Percentiles rank a stretch among this genome's conserved stretches.
Conservation (phyloP, 2,113 vertebrate genomes). For the Martes martes region DNA sequence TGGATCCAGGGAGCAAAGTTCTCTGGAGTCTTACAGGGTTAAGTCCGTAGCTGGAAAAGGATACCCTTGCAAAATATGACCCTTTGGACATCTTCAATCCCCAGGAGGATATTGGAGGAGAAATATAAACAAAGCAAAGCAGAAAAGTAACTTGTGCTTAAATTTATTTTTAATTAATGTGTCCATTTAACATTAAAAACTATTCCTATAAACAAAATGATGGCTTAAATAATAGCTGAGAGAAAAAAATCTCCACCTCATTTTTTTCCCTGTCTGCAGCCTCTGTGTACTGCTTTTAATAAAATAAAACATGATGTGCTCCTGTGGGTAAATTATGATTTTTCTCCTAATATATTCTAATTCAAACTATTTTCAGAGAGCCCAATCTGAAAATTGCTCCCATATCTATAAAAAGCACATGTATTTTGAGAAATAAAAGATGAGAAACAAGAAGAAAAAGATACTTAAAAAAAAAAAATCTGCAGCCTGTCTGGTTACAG, state of each 20-base stretch:
- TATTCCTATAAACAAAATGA: background rate
- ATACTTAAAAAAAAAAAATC: conserved; percentile 27
- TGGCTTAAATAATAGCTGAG: background rate
- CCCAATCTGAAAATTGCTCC: conserved; percentile 62
- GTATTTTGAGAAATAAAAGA: conserved; percentile 73
- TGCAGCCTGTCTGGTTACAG: conserved; percentile 51
- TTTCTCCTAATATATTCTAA: conserved; percentile 63
- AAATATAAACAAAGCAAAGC: background rate
- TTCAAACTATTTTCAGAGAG: conserved; percentile 59
- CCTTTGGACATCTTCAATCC: background rate
- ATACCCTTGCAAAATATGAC: background rate
- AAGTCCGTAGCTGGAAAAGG: background rate
- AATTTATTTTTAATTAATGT: background rate
- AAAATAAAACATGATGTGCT: conserved; percentile 41
- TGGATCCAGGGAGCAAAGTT: too few species aligned
- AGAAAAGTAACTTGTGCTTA: background rate
- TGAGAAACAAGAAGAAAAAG: conserved; percentile 66
- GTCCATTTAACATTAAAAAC: background rate
- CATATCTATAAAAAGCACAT: conserved; percentile 65
- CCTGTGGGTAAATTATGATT: conserved; percentile 43
- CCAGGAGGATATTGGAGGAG: background rate
- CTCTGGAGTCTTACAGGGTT: background rate
- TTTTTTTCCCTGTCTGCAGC: background rate
- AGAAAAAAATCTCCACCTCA: background rate
- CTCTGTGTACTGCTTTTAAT: conserved; percentile 9